These are phyloP conservation scores for Stichopus chloronotus DNA, from an alignment of 35 echinoderm and acorn worm genomes.

Conservation along the genomic window DNA sequence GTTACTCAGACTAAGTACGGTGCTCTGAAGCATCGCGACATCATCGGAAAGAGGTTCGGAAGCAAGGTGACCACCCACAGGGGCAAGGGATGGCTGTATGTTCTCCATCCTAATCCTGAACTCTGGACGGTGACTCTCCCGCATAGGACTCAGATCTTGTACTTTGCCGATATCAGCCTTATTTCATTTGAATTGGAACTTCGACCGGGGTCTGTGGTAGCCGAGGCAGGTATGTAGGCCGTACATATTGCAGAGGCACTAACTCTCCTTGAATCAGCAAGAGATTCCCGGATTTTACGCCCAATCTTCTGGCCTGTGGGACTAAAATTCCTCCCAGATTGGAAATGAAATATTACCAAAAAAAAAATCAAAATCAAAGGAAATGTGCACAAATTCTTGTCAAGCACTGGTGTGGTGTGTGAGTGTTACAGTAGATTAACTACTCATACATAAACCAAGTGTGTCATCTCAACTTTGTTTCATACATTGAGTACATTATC, in stretches of 20 bases:
- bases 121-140: constrained; percentile 93
- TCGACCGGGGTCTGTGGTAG: constrained; percentile 83
- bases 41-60: constrained; percentile 90
- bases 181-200: constrained; percentile 85
- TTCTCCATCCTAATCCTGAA: constrained; percentile 92
- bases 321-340: too few relatives aligned
- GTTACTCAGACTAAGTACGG: constrained; percentile 87
- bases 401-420: too few relatives aligned
- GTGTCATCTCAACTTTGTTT: too few relatives aligned
- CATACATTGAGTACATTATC: too few relatives aligned
- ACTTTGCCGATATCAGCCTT: constrained; percentile 90
- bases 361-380: too few relatives aligned
- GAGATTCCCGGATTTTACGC: not conserved
- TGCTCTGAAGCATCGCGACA: constrained; percentile 71
- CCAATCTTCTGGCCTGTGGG: not conserved
- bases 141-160: constrained; percentile 92
- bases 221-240: constrained; percentile 74
- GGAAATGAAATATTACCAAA: too few relatives aligned
- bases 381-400: too few relatives aligned
- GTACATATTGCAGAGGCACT: not conserved
- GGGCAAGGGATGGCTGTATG: constrained; percentile 81
- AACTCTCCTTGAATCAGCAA: too few relatives aligned
- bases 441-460: too few relatives aligned
- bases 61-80: constrained; percentile 61
- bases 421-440: too few relatives aligned